Conservation (phyloP, 2,888 invertebrate species). For the Drosophila anomalata region DNA sequence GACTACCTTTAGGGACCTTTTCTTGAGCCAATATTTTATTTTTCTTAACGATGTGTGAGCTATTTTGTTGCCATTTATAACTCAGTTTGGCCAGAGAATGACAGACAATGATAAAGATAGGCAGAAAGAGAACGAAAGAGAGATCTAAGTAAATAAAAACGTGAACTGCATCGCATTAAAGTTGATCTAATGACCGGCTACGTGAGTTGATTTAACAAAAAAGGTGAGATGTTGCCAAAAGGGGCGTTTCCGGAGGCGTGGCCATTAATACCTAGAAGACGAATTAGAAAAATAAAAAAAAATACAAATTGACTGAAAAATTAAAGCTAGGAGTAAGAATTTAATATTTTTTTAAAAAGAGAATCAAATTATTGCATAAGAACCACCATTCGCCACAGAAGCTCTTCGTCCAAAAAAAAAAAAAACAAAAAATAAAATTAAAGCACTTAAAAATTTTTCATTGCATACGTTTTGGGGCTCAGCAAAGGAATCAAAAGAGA, state of each 20-base stretch:
- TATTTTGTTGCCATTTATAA: not conserved
- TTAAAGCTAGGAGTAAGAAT: not conserved
- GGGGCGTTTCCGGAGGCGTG: slow-evolving; percentile 9
- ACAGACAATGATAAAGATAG: slow-evolving; percentile 3
- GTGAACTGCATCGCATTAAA: slow-evolving; percentile 70
- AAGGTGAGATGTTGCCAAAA: slow-evolving; percentile 5
- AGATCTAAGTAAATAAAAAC: slow-evolving; percentile 72
- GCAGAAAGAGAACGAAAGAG: not conserved
- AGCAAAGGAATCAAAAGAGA: slow-evolving; percentile 13
- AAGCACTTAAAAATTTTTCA: slow-evolving; percentile 71
- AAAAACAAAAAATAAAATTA: slow-evolving; percentile 63
- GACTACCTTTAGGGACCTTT: no score
- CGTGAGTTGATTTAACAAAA: slow-evolving; percentile 65
- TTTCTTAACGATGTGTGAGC: no score
- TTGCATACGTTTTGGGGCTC: slow-evolving; percentile 54
- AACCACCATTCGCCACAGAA: slow-evolving; percentile 2
- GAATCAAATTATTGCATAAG: slow-evolving; percentile 53
- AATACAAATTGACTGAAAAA: not conserved
- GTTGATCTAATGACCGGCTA: slow-evolving; percentile 74
- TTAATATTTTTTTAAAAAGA: not conserved
- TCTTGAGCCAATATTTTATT: no score
- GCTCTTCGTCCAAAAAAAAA: not conserved
- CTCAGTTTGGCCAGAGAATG: not conserved
- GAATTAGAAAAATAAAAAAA: slow-evolving; percentile 49
- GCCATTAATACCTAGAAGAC: slow-evolving; percentile 61